Base-by-base conservation (phyloP, 2,797 vertebrate genomes). In the Ara ararauna region DNA sequence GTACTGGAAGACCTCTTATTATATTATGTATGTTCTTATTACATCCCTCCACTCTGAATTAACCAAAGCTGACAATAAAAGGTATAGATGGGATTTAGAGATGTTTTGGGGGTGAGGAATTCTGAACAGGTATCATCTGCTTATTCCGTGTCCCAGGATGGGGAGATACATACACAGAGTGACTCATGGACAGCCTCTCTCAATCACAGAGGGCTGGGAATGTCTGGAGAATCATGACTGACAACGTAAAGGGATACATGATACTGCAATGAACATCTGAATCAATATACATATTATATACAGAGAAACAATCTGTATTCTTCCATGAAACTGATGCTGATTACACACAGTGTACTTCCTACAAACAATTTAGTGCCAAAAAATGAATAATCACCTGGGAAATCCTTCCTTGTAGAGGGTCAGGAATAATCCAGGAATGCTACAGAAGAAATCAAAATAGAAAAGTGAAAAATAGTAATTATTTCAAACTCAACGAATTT, bases 371-470 rank as follows among this genome's bases (percentile, higher is more conserved):
- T 47, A 76, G 71, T 56, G 56, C 40, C 81, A 71, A 85, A 60
- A 73, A 74, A 66, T 17, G 47, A 89, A 85, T 50, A 94, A 95
- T 85, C 45, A 85, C 56, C 77, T 83, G 60, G 71, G 75, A 95
- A 94, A 67, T 83, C 51, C 56, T 87, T 85, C 71, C 76, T 80
- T 68, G 74, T 47, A 42, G 84, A 82, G 76, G 84, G 85, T 21
- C 68, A n/a, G 45, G 58, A 94, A 72, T 66, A 75, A 93, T 26
- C 23, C n/a, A 62, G 72, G 53, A 80, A 87, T n/a, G 42, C 24
- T 40, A 68, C 23, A 74, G 75, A 89, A 67, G 2, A 76, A 91
- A 71, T 38, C 56, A 67, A 79, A 72, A 51, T 2, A 53, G 40
- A 51, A 68, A 78, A 83, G 27, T 34, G 53, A 81, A 92, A 87